phyloP scores from a whole-genome alignment of 2,888 invertebrate species.

The Ormyrus pomaceus region DNA sequence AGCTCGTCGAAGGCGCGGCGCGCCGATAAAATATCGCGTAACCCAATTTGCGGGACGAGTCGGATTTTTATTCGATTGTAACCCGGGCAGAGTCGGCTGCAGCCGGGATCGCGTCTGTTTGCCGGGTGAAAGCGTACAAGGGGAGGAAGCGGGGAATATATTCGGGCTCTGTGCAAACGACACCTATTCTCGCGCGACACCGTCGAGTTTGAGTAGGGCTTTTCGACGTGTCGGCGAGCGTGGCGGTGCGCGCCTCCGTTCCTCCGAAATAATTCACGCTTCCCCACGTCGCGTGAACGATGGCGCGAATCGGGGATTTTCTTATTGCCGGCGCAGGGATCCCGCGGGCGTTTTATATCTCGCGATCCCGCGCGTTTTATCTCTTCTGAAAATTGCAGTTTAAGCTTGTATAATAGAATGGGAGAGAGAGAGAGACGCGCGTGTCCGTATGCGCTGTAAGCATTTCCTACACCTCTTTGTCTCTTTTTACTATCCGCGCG shows the following conservation, averaged over 20 bases:
- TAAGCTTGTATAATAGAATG: slow-evolving; percentile 16
- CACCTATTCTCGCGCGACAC: neutral
- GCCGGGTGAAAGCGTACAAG: too few relatives aligned
- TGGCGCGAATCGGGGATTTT: neutral
- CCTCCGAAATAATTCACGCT: neutral
- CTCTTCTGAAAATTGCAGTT: slow-evolving; percentile 16
- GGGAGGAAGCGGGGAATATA: neutral
- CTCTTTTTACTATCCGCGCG: neutral
- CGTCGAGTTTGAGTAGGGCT: neutral
- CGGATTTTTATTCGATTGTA: too few relatives aligned
- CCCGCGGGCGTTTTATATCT: neutral
- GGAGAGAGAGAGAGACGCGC: neutral
- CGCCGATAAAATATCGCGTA: too few relatives aligned
- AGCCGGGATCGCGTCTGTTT: too few relatives aligned
- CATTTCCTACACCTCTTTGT: neutral
- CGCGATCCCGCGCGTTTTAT: too few relatives aligned
- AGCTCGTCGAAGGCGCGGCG: too few relatives aligned
- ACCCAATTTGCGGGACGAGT: too few relatives aligned
- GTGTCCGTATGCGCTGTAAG: neutral
- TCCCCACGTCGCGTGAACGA: neutral
- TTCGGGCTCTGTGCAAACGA: neutral
- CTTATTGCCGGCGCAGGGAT: neutral
- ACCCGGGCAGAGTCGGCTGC: too few relatives aligned
- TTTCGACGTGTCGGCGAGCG: too few relatives aligned
- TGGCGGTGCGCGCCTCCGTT: too few relatives aligned